Conservation (phyloP, 2,113 vertebrate genomes). For the Melanerpes aurifrons region DNA sequence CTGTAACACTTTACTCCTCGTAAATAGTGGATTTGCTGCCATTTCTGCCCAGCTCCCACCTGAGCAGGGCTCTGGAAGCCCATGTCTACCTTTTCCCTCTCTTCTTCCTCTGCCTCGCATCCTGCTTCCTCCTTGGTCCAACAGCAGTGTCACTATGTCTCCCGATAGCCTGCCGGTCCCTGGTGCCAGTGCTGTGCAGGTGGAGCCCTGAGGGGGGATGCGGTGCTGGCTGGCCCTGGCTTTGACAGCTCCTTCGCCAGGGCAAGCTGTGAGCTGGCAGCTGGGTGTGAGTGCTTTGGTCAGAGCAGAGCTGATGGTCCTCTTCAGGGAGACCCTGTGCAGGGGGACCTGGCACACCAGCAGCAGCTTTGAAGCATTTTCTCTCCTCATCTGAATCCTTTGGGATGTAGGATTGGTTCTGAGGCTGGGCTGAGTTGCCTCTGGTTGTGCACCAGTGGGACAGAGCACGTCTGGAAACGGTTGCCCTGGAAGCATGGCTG, state of each 20-base stretch:
- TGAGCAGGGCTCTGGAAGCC: slow-evolving; percentile 7
- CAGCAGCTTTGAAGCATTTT: background rate
- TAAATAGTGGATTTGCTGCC: slow-evolving; percentile 53
- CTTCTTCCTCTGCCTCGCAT: background rate
- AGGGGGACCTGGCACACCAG: background rate
- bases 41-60: slow-evolving; percentile 21
- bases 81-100: background rate
- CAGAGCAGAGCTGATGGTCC: background rate
- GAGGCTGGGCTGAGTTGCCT: background rate
- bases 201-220: background rate
- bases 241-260: background rate
- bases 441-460: background rate
- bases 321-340: background rate
- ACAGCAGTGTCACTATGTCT: background rate
- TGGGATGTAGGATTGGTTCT: background rate
- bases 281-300: background rate
- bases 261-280: background rate
- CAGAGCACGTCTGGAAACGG: background rate
- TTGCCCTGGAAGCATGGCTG: background rate
- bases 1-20: slow-evolving; percentile 39
- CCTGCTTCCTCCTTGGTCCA: background rate
- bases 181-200: background rate
- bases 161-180: background rate
- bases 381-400: background rate
- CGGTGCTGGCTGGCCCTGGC: background rate